Evolutionary conservation across 2,888 invertebrate genomes (phyloP).

Genomic region (Pyrrhosoma nymphula): DNA sequence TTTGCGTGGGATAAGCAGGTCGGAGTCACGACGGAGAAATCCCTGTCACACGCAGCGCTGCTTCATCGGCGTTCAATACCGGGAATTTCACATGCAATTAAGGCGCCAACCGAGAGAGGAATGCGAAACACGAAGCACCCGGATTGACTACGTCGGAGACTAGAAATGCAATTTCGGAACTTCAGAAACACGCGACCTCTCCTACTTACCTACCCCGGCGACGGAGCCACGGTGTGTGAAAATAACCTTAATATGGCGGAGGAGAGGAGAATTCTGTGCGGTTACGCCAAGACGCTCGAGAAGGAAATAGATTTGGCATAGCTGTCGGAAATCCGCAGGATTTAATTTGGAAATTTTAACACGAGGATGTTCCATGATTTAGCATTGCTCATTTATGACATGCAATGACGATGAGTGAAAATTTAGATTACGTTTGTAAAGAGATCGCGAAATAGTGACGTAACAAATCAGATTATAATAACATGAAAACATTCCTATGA

Average conservation of each 20-base stretch:
- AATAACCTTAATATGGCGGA: background rate
- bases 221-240: background rate
- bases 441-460: too few relatives aligned
- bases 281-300: background rate
- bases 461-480: too few relatives aligned
- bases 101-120: background rate
- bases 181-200: background rate
- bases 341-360: background rate
- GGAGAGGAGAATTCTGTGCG: background rate
- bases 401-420: too few relatives aligned
- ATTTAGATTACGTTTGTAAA: too few relatives aligned
- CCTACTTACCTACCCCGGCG: background rate
- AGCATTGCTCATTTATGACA: too few relatives aligned
- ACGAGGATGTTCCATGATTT: background rate
- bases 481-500: too few relatives aligned
- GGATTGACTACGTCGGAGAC: background rate
- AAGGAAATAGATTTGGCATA: background rate
- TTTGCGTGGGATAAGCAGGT: background rate
- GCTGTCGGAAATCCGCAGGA: background rate
- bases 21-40: background rate
- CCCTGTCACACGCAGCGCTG: background rate
- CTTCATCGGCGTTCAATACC: background rate
- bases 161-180: background rate
- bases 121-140: background rate
- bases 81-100: constrained; percentile 31